Conservation (phyloP, 2,888 invertebrate genomes). For the Therioaphis trifolii region DNA sequence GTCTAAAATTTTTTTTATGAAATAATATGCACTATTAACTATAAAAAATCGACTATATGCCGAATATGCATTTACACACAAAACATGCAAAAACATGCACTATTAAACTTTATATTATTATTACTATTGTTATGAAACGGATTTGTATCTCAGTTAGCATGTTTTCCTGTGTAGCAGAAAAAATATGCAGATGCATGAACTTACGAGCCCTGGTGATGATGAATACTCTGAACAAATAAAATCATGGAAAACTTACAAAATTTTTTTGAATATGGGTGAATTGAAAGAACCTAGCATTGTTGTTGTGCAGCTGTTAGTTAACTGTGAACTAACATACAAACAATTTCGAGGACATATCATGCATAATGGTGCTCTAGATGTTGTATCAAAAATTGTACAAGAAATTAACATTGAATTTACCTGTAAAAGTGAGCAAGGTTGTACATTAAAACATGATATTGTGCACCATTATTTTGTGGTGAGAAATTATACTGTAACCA, state of each 20-base stretch:
- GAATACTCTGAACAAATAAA: not conserved
- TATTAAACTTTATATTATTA: conserved; percentile 2
- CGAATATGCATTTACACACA: not conserved
- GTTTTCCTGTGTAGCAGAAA: not conserved
- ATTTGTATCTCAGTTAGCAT: not conserved
- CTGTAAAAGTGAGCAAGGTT: no score
- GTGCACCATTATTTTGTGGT: no score
- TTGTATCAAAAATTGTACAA: no score
- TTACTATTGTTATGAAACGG: not conserved
- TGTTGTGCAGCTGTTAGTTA: not conserved
- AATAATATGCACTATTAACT: not conserved
- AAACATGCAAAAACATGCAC: not conserved
- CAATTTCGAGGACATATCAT: conserved; percentile 9
- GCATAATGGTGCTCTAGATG: not conserved
- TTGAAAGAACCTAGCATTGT: not conserved
- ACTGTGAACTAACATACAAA: not conserved
- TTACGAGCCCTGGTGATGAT: not conserved
- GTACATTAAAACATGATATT: no score
- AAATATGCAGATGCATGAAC: conserved; percentile 13
- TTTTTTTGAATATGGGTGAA: not conserved
- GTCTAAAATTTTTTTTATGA: not conserved
- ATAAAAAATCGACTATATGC: not conserved
- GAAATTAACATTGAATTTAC: no score
- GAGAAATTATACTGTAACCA: no score
- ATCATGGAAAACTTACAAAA: not conserved